phyloP scores from a whole-genome alignment of 2,797 vertebrate genomes.

The Enteromius treurensis region DNA sequence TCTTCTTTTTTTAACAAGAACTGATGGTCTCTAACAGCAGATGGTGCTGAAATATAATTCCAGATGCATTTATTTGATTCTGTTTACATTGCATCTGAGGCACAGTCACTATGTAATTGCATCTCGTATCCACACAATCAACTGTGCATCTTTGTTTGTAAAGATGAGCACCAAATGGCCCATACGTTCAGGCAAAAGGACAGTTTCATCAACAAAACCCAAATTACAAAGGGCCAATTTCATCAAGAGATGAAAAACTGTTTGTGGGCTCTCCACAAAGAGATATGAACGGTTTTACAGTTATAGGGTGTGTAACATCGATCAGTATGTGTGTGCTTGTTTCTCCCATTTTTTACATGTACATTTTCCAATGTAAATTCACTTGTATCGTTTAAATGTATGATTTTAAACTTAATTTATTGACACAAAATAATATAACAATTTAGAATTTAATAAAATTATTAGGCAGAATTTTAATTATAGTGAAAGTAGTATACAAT shows the following conservation, averaged over 20 bases:
- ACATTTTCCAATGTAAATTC: not conserved
- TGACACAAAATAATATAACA: not conserved
- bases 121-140: not conserved
- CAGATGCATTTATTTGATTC: conserved; percentile 5
- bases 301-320: not conserved
- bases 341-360: not conserved
- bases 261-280: too few species aligned
- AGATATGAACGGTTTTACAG: not conserved
- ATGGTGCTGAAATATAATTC: not conserved
- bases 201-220: not conserved
- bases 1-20: conserved; percentile 16
- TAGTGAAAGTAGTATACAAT: not conserved
- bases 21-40: not conserved
- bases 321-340: not conserved
- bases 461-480: not conserved
- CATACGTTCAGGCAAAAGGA: conserved; percentile 11
- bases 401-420: not conserved
- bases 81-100: not conserved
- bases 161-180: not conserved
- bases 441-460: not conserved
- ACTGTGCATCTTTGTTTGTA: conserved; percentile 1
- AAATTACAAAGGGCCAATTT: not conserved
- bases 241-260: not conserved
- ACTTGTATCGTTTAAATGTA: not conserved
- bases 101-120: too few species aligned